Conservation (phyloP, 2,888 invertebrate genomes). For the Epistrophe eligans region DNA sequence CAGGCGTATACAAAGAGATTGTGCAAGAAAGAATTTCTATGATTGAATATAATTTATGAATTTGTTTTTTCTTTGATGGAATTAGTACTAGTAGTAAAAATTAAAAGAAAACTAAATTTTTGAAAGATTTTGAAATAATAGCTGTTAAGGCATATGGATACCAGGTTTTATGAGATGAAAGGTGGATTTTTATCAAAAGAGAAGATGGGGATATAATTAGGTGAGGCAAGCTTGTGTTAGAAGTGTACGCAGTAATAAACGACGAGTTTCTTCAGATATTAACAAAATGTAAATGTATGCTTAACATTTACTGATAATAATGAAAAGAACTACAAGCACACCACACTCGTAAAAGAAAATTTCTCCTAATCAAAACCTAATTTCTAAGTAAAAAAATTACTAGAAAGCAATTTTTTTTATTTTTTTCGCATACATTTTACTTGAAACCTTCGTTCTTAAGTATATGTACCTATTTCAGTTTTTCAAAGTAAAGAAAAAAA, state of each 20-base stretch:
- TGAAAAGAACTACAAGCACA: background rate
- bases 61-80: constrained; percentile 12
- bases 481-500: no score
- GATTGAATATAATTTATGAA: constrained; percentile 51
- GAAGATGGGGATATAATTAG: background rate
- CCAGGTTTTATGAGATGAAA: background rate
- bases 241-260: background rate
- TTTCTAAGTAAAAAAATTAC: no score
- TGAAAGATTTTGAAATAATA: background rate
- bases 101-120: background rate
- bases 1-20: constrained; percentile 67
- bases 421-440: no score
- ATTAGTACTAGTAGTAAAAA: background rate
- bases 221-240: constrained; percentile 20
- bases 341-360: no score
- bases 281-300: no score
- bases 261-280: background rate
- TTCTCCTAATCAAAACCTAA: no score
- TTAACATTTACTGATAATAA: background rate
- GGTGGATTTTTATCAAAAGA: constrained; percentile 12
- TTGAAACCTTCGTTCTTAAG: no score
- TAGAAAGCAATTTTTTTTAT: no score
- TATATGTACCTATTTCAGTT: no score
- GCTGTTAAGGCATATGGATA: background rate
- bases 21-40: constrained; percentile 61